A percentile compares a stretch with the other conserved stretches of the same genome.
These are phyloP conservation scores for Lates calcarifer DNA, from an alignment of 2,113 vertebrate species.

Conservation along the genomic window DNA sequence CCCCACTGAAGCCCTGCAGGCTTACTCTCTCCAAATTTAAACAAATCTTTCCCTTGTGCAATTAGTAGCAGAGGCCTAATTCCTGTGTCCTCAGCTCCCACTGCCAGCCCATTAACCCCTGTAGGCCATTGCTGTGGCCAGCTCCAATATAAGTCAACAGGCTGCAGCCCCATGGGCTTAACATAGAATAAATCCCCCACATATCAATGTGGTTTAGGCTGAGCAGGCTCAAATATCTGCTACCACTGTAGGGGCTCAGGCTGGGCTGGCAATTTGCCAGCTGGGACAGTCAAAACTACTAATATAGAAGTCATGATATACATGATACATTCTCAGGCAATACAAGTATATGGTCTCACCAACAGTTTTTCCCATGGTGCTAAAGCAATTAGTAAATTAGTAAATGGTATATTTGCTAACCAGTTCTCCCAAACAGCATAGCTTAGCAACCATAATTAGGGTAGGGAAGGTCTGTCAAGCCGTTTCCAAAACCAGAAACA, in stretches of 20 bases:
- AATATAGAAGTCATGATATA: conserved; percentile 41
- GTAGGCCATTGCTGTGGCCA: conserved; percentile 24
- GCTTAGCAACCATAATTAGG: not conserved
- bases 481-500: not conserved
- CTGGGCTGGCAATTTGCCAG: conserved; percentile 54
- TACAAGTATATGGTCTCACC: not conserved
- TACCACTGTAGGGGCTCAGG: conserved; percentile 38
- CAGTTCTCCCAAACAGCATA: not conserved
- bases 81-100: conserved; percentile 59
- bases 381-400: not conserved
- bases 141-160: conserved; percentile 57
- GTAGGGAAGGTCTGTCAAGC: not conserved
- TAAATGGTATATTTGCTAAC: not conserved
- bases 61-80: conserved; percentile 73
- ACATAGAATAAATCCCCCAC: conserved; percentile 58
- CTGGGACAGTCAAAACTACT: conserved; percentile 44
- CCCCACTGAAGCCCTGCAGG: conserved; percentile 42
- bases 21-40: conserved; percentile 50
- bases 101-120: conserved; percentile 66
- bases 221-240: conserved; percentile 63
- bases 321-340: conserved; percentile 19
- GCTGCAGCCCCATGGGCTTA: conserved; percentile 50
- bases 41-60: conserved; percentile 62
- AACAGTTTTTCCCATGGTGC: not conserved
- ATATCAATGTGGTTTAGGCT: conserved; percentile 67